phyloP scores from a whole-genome alignment of 2,888 invertebrate genomes.

The Hemaris fuciformis region DNA sequence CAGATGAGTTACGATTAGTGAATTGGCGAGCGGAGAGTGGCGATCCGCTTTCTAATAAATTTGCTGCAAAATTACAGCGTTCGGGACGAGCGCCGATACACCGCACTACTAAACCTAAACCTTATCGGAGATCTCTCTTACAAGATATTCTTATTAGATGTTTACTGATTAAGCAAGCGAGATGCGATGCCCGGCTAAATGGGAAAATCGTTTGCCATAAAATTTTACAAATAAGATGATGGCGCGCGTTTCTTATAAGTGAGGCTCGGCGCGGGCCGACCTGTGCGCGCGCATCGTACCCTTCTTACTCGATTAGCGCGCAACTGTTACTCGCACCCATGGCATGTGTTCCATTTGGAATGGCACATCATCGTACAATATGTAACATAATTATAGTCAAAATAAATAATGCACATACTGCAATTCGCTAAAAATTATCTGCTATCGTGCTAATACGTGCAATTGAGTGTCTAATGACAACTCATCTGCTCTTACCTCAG shows the following conservation, averaged over 20 bases:
- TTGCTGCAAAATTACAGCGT: slow-evolving; percentile 49
- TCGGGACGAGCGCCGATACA: slow-evolving; percentile 19
- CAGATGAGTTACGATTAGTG: slow-evolving; percentile 74
- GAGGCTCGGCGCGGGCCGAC: background rate
- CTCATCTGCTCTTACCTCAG: background rate
- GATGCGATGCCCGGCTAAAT: background rate
- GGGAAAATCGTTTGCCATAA: slow-evolving; percentile 10
- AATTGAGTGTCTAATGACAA: too few relatives aligned
- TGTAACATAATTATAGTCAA: background rate
- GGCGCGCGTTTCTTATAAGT: slow-evolving; percentile 8
- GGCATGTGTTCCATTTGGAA: background rate
- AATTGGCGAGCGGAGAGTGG: slow-evolving; percentile 67
- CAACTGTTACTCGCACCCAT: background rate
- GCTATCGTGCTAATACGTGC: background rate
- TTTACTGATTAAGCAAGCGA: slow-evolving; percentile 7
- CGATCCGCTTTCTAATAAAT: slow-evolving; percentile 69
- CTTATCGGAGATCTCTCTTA: slow-evolving; percentile 13
- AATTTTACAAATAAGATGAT: slow-evolving; percentile 15
- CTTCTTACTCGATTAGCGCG: background rate
- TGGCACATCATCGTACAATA: background rate
- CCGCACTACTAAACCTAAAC: slow-evolving; percentile 1
- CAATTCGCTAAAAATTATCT: background rate
- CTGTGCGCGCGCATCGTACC: background rate
- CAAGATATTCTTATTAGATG: slow-evolving; percentile 16
- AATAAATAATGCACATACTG: background rate